These are phyloP conservation scores for Pachyseris speciosa DNA, from an alignment of 64 coral and sea anemone species.

Conservation along the genomic window DNA sequence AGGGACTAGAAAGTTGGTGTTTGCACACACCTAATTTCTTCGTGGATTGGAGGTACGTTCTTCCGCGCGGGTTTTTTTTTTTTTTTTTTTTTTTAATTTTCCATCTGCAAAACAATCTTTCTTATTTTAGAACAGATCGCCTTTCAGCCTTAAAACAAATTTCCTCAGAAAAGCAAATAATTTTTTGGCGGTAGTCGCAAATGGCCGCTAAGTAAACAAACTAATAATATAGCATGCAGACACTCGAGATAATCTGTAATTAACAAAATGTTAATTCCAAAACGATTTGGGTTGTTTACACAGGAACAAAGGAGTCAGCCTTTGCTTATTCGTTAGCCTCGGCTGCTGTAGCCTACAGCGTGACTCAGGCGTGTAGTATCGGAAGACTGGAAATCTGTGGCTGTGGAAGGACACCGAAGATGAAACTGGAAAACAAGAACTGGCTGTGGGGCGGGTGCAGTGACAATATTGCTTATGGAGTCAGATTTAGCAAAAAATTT, in stretches of 20 bases:
- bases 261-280: neutral
- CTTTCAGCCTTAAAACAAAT: neutral
- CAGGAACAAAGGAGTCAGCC: slow-evolving; percentile 91
- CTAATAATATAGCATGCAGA: slow-evolving; percentile 21
- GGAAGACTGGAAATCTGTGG: slow-evolving; percentile 66
- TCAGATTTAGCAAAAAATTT: slow-evolving; percentile 74
- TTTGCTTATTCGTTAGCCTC: slow-evolving; percentile 69
- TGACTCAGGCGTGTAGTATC: slow-evolving; percentile 85
- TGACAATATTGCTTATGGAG: slow-evolving; percentile 88
- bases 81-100: neutral
- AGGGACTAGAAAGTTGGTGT: no score
- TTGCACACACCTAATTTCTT: neutral
- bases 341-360: slow-evolving; percentile 80
- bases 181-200: neutral
- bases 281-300: neutral
- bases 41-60: neutral
- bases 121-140: neutral
- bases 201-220: slow-evolving; percentile 47
- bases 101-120: neutral
- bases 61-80: neutral
- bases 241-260: slow-evolving; percentile 47
- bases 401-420: slow-evolving; percentile 74
- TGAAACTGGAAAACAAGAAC: slow-evolving; percentile 67
- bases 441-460: slow-evolving; percentile 86
- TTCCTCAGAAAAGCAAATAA: slow-evolving; percentile 38